Conservation (phyloP, 2,113 vertebrate genomes). For the Ptychochromis oligacanthus region DNA sequence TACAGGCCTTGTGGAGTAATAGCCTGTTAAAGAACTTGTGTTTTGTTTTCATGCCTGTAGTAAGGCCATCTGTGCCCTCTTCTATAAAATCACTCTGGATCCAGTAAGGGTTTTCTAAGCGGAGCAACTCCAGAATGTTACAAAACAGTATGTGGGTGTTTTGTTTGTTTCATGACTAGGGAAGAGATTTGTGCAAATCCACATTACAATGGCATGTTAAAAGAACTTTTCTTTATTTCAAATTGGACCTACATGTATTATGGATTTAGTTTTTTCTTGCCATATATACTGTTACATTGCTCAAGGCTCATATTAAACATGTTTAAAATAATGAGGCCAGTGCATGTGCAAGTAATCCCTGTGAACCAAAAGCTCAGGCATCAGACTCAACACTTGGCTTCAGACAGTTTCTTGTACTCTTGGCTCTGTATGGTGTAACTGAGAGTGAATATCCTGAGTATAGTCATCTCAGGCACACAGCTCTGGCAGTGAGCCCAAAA, state of each 20-base stretch:
- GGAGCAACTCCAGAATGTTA: conserved; percentile 23
- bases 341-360: no score
- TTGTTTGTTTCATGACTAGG: conserved; percentile 24
- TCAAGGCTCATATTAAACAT: no score
- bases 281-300: background rate
- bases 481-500: no score
- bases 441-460: no score
- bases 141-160: conserved; percentile 14
- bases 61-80: conserved; percentile 26
- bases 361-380: no score
- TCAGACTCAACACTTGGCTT: background rate
- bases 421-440: no score
- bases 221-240: background rate
- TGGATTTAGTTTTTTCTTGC: background rate
- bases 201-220: background rate
- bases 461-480: no score
- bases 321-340: no score
- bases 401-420: no score
- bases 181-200: conserved; percentile 11
- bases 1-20: conserved; percentile 33
- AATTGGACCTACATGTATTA: background rate
- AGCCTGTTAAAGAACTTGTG: conserved; percentile 5
- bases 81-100: background rate
- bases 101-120: background rate
- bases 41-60: conserved; percentile 15